Evolutionary conservation across 2,113 vertebrate species (phyloP).

Genomic region (Todiramphus chloris): DNA sequence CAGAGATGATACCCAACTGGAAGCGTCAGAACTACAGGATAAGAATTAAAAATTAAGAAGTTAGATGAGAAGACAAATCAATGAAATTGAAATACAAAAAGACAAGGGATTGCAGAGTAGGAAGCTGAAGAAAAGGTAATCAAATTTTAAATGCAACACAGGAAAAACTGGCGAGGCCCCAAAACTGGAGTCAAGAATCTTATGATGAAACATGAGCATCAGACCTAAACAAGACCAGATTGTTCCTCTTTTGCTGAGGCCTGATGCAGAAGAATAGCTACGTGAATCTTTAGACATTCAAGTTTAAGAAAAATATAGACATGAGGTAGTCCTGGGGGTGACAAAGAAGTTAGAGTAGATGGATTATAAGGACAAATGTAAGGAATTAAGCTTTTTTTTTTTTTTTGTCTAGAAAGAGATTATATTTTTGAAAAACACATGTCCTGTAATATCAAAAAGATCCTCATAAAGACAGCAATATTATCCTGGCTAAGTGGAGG

Average conservation of each 20-base stretch:
- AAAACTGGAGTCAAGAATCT: background rate
- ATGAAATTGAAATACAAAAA: background rate
- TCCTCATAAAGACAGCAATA: background rate
- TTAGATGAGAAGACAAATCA: background rate
- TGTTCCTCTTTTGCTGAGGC: background rate
- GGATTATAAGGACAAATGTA: background rate
- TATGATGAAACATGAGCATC: background rate
- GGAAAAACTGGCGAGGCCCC: background rate
- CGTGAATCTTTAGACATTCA: background rate
- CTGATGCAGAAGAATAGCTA: accelerated
- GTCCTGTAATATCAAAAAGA: background rate
- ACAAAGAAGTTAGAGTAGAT: background rate
- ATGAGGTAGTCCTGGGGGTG: background rate
- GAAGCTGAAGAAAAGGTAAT: background rate
- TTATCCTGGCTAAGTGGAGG: background rate
- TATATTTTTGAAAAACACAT: background rate
- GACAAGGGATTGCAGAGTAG: background rate
- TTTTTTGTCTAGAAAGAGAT: background rate
- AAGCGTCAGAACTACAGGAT: background rate
- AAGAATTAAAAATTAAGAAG: background rate
- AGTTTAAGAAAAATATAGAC: background rate
- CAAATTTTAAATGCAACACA: background rate
- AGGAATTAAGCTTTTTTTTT: background rate
- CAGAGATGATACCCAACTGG: background rate
- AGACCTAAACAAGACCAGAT: background rate